Evolutionary conservation across 2,113 vertebrate species (phyloP), one percentile per base, ranked within the genome.

Genomic region (Tilapia sparmanii): DNA sequence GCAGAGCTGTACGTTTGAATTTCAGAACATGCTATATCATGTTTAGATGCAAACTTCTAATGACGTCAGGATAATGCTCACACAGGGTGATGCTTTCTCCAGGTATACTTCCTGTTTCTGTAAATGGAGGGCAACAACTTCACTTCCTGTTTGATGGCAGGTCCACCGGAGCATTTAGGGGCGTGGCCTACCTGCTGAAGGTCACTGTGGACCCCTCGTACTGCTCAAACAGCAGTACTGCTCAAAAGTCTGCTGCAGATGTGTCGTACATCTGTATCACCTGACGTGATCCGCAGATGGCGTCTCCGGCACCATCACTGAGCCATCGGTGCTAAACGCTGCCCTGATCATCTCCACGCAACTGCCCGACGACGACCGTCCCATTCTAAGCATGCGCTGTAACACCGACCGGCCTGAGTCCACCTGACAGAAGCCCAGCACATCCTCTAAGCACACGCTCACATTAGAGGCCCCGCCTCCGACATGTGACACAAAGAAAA

Each of bases 1-100:
- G 26, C 57, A 59, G 15, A 31, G 57, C 57, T 4, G 57, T 0
- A 18, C 0, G 2, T 0, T 0, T 59, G 4, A 0, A 29, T 6
- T 18, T 61, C 57, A 31, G 26, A 61, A 31, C 26, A 61, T 31
- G 57, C 1, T 29, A 3, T 1, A 16, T 29, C 13, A 29, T 0
- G 57, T 52, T 52, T 10, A n/a, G 50, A 15, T 59, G 55, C 8
- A 6, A 31, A 31, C 55, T 29, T 29, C 26, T 1, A 18, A 59
- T 59, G 55, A 31, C 5, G 15, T 59, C 55, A 59, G 26, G 8
- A 59, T 3, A 16, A 0, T 7, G 24, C 55, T 29, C 54, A 57
- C 24, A 57, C 54, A 57, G 55, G 24, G 1, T 7, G 55, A 29
- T 4, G 24, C 24, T 29, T 57, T 57, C 55, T 57, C 55, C 13